These are phyloP conservation scores for Oreortyx pictus DNA, from an alignment of 2,797 vertebrate species.

Conservation along the genomic window DNA sequence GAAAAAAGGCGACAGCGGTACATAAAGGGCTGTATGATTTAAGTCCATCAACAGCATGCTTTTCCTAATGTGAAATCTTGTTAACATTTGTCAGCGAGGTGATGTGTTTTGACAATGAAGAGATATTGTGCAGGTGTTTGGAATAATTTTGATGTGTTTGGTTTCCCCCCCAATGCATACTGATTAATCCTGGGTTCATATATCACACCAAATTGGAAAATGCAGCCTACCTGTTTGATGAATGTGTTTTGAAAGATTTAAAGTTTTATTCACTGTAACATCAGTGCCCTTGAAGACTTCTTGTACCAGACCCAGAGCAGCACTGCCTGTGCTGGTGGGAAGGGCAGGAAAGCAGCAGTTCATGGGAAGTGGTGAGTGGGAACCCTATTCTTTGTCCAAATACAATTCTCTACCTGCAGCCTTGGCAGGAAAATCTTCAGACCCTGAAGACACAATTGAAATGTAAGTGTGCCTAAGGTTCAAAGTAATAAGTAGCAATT, in stretches of 20 bases:
- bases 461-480: not conserved
- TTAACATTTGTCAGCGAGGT: not conserved
- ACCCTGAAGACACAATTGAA: not conserved
- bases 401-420: not conserved
- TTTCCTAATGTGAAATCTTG: conserved; percentile 25
- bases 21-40: not conserved
- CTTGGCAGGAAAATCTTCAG: not conserved
- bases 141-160: conserved; percentile 37
- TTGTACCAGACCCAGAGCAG: not conserved
- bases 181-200: conserved; percentile 33
- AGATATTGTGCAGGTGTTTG: not conserved
- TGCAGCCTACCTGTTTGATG: not conserved
- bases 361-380: not conserved
- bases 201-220: conserved; percentile 33
- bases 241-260: conserved; percentile 35
- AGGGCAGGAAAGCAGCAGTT: not conserved
- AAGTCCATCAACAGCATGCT: not conserved
- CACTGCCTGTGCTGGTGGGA: rapidly evolving
- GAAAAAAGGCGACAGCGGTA: not conserved
- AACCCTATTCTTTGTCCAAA: not conserved
- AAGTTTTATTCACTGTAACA: not conserved
- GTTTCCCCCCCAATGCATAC: not conserved
- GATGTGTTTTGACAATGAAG: conserved; percentile 30
- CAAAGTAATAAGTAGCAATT: not conserved
- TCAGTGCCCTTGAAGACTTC: conserved; percentile 23